Percentiles rank a stretch among this genome's conserved stretches.
Conservation (phyloP, 2,113 vertebrate species). For the Calidris pugnax region DNA sequence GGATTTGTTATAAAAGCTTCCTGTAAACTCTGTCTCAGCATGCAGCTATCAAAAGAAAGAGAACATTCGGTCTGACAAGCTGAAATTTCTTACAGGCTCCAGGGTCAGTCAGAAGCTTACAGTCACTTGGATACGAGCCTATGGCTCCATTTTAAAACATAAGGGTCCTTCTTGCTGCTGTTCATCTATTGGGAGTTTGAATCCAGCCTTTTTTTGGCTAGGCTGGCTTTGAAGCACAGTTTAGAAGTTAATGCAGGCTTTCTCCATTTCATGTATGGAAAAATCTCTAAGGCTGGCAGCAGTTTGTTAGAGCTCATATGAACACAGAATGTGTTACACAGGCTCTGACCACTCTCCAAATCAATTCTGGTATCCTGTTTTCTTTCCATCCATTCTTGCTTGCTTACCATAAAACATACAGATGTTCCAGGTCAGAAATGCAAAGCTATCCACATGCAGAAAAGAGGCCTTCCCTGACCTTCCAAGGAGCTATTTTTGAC, state of each 20-base stretch:
- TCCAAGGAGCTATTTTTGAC: slow-evolving; percentile 53
- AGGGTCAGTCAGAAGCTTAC: background rate
- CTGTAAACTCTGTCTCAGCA: background rate
- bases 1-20: slow-evolving; percentile 36
- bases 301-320: background rate
- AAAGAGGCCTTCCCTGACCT: slow-evolving; percentile 24
- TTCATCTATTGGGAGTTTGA: background rate
- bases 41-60: background rate
- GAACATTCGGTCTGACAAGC: slow-evolving; percentile 17
- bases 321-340: background rate
- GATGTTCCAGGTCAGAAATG: background rate
- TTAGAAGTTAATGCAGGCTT: background rate
- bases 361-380: background rate
- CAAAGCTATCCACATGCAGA: background rate
- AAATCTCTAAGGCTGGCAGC: background rate
- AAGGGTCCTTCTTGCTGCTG: background rate
- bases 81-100: background rate
- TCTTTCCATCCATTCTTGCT: background rate
- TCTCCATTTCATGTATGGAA: background rate
- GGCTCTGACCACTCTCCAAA: background rate
- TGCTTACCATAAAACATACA: background rate
- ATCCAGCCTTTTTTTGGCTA: background rate
- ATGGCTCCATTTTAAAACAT: background rate
- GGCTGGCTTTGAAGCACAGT: background rate
- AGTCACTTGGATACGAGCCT: background rate